Conservation (phyloP, 37 sponge, comb jelly and placozoan species). For the Haliclona indistincta region DNA sequence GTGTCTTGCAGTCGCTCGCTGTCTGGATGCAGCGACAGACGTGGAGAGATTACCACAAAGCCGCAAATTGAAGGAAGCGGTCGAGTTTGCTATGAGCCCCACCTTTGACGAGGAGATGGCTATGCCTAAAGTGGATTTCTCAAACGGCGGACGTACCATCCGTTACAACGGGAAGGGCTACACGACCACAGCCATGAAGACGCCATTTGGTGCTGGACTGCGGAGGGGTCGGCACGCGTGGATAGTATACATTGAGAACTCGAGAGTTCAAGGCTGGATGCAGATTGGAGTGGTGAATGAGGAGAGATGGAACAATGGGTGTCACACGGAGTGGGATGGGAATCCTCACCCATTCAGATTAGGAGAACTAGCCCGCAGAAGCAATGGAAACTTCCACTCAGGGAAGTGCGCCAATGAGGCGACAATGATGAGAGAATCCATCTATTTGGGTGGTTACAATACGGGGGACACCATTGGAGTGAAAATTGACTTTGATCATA, state of each 20-base stretch:
- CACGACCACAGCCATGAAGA: slow-evolving; percentile 79
- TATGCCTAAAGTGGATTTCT: slow-evolving; percentile 46
- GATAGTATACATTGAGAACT: slow-evolving; percentile 77
- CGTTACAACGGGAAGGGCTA: slow-evolving; percentile 79
- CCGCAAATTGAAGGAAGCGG: slow-evolving; percentile 63
- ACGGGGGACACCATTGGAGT: slow-evolving; percentile 80
- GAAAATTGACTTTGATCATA: slow-evolving; percentile 66
- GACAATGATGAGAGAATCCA: slow-evolving; percentile 56
- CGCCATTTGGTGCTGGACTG: slow-evolving; percentile 69
- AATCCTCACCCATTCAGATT: slow-evolving; percentile 88
- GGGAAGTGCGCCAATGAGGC: slow-evolving; percentile 63
- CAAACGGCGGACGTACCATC: slow-evolving; percentile 66
- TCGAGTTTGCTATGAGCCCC: slow-evolving; percentile 73
- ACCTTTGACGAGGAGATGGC: slow-evolving; percentile 51
- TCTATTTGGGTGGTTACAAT: slow-evolving; percentile 74
- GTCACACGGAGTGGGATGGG: slow-evolving; percentile 81
- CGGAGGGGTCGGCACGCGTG: slow-evolving; percentile 72
- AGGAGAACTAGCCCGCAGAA: slow-evolving; percentile 85
- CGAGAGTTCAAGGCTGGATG: slow-evolving; percentile 89
- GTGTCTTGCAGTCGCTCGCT: slow-evolving; percentile 20
- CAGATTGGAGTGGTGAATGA: slow-evolving; percentile 87
- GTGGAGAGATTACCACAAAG: slow-evolving; percentile 59
- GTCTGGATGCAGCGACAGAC: slow-evolving; percentile 23
- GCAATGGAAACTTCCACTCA: slow-evolving; percentile 85
- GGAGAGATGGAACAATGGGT: slow-evolving; percentile 43